Percentiles rank a stretch among this genome's conserved stretches.
Conservation (phyloP, 2,113 vertebrate species). For the Hypanus sabinus region DNA sequence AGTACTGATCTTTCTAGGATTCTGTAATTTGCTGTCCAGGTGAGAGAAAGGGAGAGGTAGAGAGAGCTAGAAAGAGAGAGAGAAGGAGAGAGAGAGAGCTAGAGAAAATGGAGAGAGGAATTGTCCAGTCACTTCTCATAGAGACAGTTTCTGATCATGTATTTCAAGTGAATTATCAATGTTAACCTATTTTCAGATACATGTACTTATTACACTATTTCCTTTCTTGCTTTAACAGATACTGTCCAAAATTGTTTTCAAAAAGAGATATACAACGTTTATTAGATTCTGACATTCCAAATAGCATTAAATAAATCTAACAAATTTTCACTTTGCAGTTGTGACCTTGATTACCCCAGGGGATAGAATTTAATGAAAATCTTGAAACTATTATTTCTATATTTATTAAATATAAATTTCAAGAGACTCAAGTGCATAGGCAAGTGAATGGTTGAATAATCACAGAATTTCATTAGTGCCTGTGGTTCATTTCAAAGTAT, state of each 20-base stretch:
- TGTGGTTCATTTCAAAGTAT: background rate
- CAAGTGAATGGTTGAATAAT: slow-evolving; percentile 29
- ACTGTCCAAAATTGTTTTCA: slow-evolving; percentile 21
- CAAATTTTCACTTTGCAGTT: slow-evolving; percentile 30
- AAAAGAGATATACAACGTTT: slow-evolving; percentile 25
- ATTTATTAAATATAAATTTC: slow-evolving; percentile 37
- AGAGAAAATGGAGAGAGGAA: background rate
- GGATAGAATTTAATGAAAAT: slow-evolving; percentile 33
- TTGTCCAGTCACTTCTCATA: background rate
- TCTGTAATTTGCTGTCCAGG: background rate
- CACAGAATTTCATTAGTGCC: slow-evolving; percentile 24
- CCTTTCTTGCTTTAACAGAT: background rate
- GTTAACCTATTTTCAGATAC: background rate
- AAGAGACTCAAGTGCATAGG: slow-evolving; percentile 30
- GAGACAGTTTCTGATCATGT: background rate
- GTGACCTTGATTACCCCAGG: slow-evolving; percentile 34
- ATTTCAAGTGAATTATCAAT: background rate
- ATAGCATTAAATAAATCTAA: slow-evolving; percentile 32
- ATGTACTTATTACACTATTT: background rate
- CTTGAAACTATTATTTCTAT: slow-evolving; percentile 35
- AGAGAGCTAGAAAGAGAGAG: background rate
- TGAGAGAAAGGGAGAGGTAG: background rate
- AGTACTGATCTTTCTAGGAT: background rate
- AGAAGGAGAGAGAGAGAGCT: background rate
- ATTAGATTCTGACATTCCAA: slow-evolving; percentile 28